A percentile compares a stretch with the other conserved stretches of the same genome.
These are phyloP conservation scores for Phainopepla nitens DNA, from an alignment of 2,113 vertebrate genomes.

Conservation along the genomic window DNA sequence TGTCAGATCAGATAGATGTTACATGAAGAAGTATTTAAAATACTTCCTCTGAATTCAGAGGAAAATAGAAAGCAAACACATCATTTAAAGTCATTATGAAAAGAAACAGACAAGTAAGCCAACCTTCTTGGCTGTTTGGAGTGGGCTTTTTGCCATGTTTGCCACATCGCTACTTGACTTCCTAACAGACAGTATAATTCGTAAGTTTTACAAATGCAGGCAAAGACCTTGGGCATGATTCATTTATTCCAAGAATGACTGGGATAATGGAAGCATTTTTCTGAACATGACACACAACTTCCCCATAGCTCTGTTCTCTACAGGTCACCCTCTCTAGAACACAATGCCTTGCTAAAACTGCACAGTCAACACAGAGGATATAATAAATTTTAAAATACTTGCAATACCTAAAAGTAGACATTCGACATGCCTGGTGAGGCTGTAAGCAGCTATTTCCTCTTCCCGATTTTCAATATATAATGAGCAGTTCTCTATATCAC, in stretches of 20 bases:
- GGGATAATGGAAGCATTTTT: neutral
- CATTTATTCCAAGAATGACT: neutral
- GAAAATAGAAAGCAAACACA: neutral
- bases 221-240: neutral
- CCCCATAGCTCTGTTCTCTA: neutral
- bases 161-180: neutral
- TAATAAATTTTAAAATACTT: neutral
- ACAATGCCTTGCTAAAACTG: neutral
- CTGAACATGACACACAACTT: neutral
- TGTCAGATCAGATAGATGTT: neutral
- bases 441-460: neutral
- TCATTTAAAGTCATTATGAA: neutral
- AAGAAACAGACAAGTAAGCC: neutral
- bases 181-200: neutral
- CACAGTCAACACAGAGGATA: neutral
- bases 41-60: neutral
- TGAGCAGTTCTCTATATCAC: neutral
- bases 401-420: neutral
- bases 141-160: neutral
- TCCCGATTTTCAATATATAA: neutral
- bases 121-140: neutral
- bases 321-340: neutral
- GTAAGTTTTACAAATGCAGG: neutral
- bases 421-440: fast-evolving
- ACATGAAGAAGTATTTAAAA: neutral